These are phyloP conservation scores for Oreonectes daqikongensis DNA, from an alignment of 2,797 vertebrate species.

Conservation along the genomic window DNA sequence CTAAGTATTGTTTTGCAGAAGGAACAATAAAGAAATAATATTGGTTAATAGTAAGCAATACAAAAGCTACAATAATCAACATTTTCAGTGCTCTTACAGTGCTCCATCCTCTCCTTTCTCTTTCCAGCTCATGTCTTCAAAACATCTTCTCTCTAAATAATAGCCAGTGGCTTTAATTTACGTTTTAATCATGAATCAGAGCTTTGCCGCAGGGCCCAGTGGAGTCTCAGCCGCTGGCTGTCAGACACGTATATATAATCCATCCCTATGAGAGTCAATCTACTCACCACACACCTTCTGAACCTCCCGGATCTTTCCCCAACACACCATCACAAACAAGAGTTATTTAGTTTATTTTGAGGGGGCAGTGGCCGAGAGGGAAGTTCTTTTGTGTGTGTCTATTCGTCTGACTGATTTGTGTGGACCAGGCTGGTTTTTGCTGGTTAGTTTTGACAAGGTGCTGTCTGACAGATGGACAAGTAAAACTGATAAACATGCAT, in stretches of 20 bases:
- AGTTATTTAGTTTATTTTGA: neutral
- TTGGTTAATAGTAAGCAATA: too few relatives aligned
- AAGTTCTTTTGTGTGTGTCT: neutral
- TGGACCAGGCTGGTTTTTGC: neutral
- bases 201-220: slow-evolving; percentile 10
- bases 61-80: too few relatives aligned
- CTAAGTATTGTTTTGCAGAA: too few relatives aligned
- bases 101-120: neutral
- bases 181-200: slow-evolving; percentile 49
- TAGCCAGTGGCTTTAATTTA: slow-evolving; percentile 51
- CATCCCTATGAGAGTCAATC: slow-evolving; percentile 26
- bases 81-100: neutral
- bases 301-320: slow-evolving; percentile 11
- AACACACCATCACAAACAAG: neutral
- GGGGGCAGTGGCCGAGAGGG: neutral
- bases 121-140: slow-evolving; percentile 1
- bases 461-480: neutral
- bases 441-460: neutral
- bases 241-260: slow-evolving; percentile 50
- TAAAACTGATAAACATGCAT: too few relatives aligned
- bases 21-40: too few relatives aligned
- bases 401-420: too few relatives aligned
- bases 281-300: slow-evolving; percentile 19
- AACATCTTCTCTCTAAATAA: slow-evolving; percentile 39
- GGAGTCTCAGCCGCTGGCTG: slow-evolving; percentile 6